A percentile compares a stretch with the other conserved stretches of the same genome.
Conservation (phyloP, 2,888 invertebrate species). For the Macaria liturata region DNA sequence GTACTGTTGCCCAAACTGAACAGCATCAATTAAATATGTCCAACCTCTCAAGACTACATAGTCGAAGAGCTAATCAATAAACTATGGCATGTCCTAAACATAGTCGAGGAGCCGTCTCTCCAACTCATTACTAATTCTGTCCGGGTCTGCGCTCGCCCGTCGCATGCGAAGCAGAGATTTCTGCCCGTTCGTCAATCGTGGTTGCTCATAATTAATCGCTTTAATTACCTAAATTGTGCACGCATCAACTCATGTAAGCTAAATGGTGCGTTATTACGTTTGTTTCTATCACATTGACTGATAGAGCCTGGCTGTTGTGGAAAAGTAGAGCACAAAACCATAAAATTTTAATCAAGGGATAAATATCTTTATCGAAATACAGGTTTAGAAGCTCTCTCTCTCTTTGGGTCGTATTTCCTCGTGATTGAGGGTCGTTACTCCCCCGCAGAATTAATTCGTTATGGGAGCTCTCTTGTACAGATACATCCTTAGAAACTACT, state of each 20-base stretch:
- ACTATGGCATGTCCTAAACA: background rate
- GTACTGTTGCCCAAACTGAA: too few species aligned
- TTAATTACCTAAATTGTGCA: slow-evolving; percentile 46
- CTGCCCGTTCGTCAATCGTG: slow-evolving; percentile 53
- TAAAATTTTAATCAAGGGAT: too few species aligned
- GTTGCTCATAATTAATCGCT: slow-evolving; percentile 57
- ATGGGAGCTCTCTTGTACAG: too few species aligned
- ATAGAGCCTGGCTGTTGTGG: too few species aligned
- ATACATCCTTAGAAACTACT: too few species aligned
- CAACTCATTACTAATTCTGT: slow-evolving; percentile 47
- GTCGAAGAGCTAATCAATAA: slow-evolving; percentile 1
- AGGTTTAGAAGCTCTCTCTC: too few species aligned
- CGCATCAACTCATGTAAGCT: slow-evolving; percentile 10
- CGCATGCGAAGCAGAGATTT: slow-evolving; percentile 68
- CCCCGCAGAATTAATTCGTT: too few species aligned
- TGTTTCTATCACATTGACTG: too few species aligned
- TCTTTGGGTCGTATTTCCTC: too few species aligned
- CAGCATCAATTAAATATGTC: background rate
- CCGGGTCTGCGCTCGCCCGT: slow-evolving; percentile 39
- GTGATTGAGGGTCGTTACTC: too few species aligned
- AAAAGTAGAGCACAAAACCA: too few species aligned
- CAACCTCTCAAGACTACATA: background rate
- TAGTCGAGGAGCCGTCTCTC: slow-evolving; percentile 1
- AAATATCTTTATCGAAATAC: too few species aligned
- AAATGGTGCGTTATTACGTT: background rate